Conservation (phyloP, 2,888 invertebrate genomes). For the Drosophila paucipuncta region DNA sequence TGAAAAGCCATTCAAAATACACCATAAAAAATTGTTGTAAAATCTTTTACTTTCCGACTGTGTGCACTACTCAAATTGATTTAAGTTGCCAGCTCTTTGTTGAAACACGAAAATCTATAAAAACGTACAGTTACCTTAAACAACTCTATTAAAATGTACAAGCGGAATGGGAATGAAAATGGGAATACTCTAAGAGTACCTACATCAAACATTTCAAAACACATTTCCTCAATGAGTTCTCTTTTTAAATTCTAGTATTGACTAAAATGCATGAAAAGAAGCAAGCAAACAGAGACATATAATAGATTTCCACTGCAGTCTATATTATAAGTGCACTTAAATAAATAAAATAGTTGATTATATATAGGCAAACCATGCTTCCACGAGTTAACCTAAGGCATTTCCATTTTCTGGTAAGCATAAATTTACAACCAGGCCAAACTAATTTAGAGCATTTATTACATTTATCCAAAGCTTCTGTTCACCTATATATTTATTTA, state of each 20-base stretch:
- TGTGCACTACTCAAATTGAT: slow-evolving; percentile 67
- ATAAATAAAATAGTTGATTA: background rate
- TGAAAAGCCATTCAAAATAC: slow-evolving; percentile 72
- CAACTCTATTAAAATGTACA: slow-evolving; percentile 66
- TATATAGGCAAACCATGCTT: background rate
- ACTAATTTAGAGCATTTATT: background rate
- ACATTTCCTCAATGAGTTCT: slow-evolving; percentile 49
- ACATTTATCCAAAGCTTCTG: background rate
- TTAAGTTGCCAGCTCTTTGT: slow-evolving; percentile 64
- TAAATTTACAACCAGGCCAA: background rate
- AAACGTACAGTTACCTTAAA: slow-evolving; percentile 69
- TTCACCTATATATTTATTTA: slow-evolving; percentile 1
- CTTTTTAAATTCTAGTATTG: slow-evolving; percentile 44
- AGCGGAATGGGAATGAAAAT: background rate
- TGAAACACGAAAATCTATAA: slow-evolving; percentile 70
- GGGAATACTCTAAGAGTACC: slow-evolving; percentile 11
- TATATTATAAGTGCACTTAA: slow-evolving; percentile 6
- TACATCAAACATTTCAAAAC: slow-evolving; percentile 64
- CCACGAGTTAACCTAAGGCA: background rate
- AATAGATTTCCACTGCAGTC: slow-evolving; percentile 57
- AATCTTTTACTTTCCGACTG: slow-evolving; percentile 26
- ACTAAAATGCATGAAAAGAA: slow-evolving; percentile 35
- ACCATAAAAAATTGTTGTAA: slow-evolving; percentile 65
- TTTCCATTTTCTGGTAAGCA: slow-evolving; percentile 1
- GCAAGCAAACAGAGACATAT: slow-evolving; percentile 59